phyloP scores from a whole-genome alignment of 2,888 invertebrate species.

The Cenopis cana region DNA sequence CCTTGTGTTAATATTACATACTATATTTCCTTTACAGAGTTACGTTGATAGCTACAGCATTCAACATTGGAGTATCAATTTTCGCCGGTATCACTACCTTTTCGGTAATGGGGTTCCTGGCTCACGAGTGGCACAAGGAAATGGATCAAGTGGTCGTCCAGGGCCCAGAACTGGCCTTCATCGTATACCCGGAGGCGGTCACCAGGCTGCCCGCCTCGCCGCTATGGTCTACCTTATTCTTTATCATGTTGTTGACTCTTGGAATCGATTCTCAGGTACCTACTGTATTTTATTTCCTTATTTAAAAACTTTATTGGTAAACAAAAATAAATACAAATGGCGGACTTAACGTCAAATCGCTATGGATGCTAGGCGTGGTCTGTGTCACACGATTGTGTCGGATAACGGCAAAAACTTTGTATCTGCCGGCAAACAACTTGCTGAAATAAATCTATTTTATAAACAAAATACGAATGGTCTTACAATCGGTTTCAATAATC shows the following conservation, averaged over 20 bases:
- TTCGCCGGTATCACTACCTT: constrained; percentile 93
- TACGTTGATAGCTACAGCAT: constrained; percentile 90
- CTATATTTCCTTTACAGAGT: constrained; percentile 88
- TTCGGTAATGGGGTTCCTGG: constrained; percentile 92
- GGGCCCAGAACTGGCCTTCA: constrained; percentile 92
- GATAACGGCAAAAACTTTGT: too few species aligned
- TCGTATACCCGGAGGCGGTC: constrained; percentile 94
- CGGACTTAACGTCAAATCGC: too few species aligned
- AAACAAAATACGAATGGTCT: too few species aligned
- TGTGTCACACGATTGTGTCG: too few species aligned
- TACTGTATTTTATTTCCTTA: too few species aligned
- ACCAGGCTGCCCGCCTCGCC: constrained; percentile 91
- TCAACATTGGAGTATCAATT: constrained; percentile 91
- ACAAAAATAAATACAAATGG: too few species aligned
- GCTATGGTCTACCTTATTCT: constrained; percentile 92
- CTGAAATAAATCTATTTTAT: too few species aligned
- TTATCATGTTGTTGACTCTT: constrained; percentile 90
- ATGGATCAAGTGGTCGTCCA: constrained; percentile 90
- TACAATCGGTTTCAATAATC: too few species aligned
- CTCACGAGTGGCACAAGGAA: constrained; percentile 88
- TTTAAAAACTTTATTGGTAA: too few species aligned
- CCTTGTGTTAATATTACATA: too few species aligned
- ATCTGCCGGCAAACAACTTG: too few species aligned
- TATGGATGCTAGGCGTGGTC: too few species aligned
- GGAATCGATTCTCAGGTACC: constrained; percentile 89